Percentiles rank a stretch among this genome's conserved stretches.
phyloP scores from a whole-genome alignment of 1,140 invertebrate species.

The Sminthurides bifidus region DNA sequence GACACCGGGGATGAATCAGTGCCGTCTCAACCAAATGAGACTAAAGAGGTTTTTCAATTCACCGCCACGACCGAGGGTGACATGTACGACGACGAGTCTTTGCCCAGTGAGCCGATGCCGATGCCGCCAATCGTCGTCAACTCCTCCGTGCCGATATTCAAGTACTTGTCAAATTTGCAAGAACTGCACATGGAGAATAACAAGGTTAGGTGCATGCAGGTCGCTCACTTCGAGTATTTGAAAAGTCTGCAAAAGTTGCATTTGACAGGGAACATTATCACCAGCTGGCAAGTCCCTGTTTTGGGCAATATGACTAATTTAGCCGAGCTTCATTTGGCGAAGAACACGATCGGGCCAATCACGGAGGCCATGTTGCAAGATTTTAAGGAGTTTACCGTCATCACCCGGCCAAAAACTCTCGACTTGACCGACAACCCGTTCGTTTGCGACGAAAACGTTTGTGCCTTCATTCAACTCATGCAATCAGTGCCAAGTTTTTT shows the following conservation, averaged over 20 bases:
- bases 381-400: conserved; percentile 2
- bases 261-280: conserved; percentile 41
- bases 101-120: neutral
- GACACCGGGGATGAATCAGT: neutral
- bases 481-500: conserved; percentile 18
- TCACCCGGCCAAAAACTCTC: neutral
- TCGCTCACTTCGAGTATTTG: neutral
- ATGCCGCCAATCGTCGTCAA: neutral
- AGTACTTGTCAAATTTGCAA: neutral
- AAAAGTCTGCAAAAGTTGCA: conserved; percentile 28
- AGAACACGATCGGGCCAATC: conserved; percentile 41
- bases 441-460: conserved; percentile 42
- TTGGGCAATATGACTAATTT: conserved; percentile 37
- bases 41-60: too few species aligned
- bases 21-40: too few species aligned
- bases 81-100: neutral
- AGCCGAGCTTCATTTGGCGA: conserved; percentile 37
- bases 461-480: conserved; percentile 41
- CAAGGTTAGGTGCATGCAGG: neutral
- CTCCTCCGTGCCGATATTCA: neutral
- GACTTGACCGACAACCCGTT: conserved; percentile 38
- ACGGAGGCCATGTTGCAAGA: conserved; percentile 26
- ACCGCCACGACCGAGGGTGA: neutral
- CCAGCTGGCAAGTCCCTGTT: conserved; percentile 39
- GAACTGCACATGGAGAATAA: conserved; percentile 2